Evolutionary conservation across 2,113 vertebrate genomes (phyloP).

Genomic region (Arothron firmamentum): DNA sequence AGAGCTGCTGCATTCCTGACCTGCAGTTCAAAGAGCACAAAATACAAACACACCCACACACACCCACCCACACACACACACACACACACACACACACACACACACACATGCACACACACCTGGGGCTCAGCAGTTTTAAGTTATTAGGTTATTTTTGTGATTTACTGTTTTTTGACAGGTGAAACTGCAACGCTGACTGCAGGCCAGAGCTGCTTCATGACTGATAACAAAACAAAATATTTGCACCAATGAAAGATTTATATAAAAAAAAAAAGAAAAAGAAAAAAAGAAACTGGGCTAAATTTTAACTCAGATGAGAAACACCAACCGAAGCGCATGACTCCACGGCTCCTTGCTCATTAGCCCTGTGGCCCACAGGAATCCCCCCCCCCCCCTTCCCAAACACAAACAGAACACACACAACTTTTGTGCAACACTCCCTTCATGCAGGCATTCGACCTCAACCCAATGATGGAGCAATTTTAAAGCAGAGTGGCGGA

Average conservation of each 20-base stretch:
- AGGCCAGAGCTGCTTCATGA: no score
- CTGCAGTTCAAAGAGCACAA: no score
- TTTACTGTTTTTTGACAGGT: not conserved
- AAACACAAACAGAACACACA: not conserved
- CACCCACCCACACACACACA: not conserved
- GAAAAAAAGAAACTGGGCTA: slow-evolving; percentile 37
- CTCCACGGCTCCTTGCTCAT: slow-evolving; percentile 59
- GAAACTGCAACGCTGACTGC: not conserved
- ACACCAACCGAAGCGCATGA: slow-evolving; percentile 52
- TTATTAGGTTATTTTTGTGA: no score
- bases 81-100: no score
- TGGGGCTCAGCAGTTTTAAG: not conserved
- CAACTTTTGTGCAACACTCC: slow-evolving; percentile 22
- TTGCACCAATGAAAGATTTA: not conserved
- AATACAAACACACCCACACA: no score
- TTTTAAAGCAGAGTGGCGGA: slow-evolving; percentile 66
- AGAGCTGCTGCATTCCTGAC: no score
- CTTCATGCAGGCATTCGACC: slow-evolving; percentile 71
- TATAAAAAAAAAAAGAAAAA: not conserved
- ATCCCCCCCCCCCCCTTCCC: slow-evolving; percentile 10
- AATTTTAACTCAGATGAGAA: slow-evolving; percentile 64
- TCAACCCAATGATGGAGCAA: slow-evolving; percentile 60
- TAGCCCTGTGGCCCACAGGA: slow-evolving; percentile 54
- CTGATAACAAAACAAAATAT: no score
- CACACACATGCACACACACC: not conserved